Conservation (phyloP, 2,113 vertebrate species). For the Apus apus region DNA sequence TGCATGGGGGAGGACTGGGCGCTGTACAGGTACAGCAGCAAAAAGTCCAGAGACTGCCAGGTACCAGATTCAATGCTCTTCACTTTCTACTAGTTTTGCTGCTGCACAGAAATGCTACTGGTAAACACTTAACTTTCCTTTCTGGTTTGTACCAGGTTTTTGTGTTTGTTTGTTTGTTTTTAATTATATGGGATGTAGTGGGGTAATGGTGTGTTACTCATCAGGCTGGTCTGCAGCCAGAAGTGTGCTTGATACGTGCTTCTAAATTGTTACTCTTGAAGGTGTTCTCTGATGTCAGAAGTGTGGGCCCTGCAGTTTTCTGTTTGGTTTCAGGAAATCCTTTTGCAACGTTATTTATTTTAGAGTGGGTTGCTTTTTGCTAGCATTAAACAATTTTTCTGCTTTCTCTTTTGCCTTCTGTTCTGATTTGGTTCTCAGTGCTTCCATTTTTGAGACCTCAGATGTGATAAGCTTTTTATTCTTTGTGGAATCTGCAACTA, state of each 20-base stretch:
- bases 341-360: not conserved
- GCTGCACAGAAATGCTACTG: too few species aligned
- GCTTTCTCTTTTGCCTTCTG: not conserved
- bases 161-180: not conserved
- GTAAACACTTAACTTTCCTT: not conserved
- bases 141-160: not conserved
- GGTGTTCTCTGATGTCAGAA: not conserved
- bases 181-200: not conserved
- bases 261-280: not conserved
- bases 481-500: not conserved
- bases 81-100: too few species aligned
- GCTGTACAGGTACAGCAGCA: too few species aligned
- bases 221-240: not conserved
- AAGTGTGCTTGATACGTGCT: not conserved
- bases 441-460: not conserved
- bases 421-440: not conserved
- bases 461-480: not conserved
- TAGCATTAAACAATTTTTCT: not conserved
- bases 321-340: not conserved
- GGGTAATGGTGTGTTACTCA: too few species aligned
- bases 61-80: too few species aligned
- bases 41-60: too few species aligned
- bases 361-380: not conserved
- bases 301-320: not conserved
- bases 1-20: too few species aligned